Conservation (phyloP, 2,797 vertebrate genomes). For the Clamator glandarius region DNA sequence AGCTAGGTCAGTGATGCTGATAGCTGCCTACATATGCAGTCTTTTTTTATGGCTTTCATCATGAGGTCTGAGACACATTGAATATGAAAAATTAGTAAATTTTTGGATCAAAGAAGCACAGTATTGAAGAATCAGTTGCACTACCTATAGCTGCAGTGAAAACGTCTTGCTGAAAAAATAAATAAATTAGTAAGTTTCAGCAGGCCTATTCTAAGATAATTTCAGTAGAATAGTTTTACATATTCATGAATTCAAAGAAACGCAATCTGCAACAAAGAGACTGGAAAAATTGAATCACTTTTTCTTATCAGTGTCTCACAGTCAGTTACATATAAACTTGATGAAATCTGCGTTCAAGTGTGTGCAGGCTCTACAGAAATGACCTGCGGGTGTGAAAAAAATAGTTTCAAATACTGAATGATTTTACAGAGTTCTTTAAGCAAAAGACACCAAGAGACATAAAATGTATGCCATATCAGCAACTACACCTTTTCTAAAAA, state of each 20-base stretch:
- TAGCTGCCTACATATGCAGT: neutral
- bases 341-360: neutral
- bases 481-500: neutral
- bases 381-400: neutral
- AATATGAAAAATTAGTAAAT: neutral
- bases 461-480: neutral
- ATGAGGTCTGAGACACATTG: neutral
- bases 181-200: neutral
- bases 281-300: neutral
- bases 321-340: neutral
- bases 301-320: neutral
- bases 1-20: neutral
- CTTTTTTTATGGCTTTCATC: neutral
- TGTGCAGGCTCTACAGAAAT: neutral
- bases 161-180: neutral
- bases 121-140: neutral
- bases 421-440: neutral
- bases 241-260: neutral
- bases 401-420: neutral
- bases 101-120: neutral
- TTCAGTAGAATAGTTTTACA: neutral
- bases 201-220: neutral
- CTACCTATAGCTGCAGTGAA: neutral
- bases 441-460: neutral
- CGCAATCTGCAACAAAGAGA: neutral